phyloP scores from a whole-genome alignment of 2,797 vertebrate species.

The Pelochelys cantorii region DNA sequence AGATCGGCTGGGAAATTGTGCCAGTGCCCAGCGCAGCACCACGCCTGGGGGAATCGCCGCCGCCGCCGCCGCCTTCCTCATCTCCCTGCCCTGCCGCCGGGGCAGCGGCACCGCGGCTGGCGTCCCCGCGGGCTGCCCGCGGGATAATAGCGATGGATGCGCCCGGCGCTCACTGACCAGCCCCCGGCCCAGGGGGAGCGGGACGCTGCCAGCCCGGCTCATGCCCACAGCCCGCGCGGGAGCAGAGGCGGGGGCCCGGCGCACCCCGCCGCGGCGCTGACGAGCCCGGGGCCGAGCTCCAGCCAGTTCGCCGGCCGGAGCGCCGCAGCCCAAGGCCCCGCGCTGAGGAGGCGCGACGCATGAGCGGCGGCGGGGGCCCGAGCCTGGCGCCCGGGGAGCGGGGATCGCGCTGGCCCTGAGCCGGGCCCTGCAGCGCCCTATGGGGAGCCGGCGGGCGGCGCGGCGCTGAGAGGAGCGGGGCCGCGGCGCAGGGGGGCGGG shows the following conservation, averaged over 20 bases:
- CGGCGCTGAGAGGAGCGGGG: constrained; percentile 45
- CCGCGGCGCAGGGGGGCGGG: constrained; percentile 68
- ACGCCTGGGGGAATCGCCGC: constrained; percentile 8
- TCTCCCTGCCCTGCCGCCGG: neutral
- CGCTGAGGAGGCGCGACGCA: constrained; percentile 52
- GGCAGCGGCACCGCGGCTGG: constrained; percentile 7
- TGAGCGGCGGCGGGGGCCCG: constrained; percentile 52
- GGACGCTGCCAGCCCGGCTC: neutral
- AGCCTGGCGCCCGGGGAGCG: neutral
- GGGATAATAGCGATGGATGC: too few relatives aligned
- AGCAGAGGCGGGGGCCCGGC: constrained; percentile 17
- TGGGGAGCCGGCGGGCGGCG: constrained; percentile 36
- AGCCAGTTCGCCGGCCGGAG: constrained; percentile 12
- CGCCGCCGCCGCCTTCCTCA: neutral
- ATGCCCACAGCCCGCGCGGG: constrained; percentile 2
- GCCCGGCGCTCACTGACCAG: too few relatives aligned
- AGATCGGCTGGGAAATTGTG: constrained; percentile 82
- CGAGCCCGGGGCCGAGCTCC: neutral
- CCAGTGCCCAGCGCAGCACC: constrained; percentile 62
- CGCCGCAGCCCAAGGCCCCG: neutral
- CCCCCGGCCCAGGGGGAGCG: neutral
- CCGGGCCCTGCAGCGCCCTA: neutral
- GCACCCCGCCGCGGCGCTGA: neutral
- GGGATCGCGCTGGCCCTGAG: too few relatives aligned
- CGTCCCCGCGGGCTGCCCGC: too few relatives aligned